phyloP scores from a whole-genome alignment of 1,140 invertebrate species.

The Bombus waltoni region DNA sequence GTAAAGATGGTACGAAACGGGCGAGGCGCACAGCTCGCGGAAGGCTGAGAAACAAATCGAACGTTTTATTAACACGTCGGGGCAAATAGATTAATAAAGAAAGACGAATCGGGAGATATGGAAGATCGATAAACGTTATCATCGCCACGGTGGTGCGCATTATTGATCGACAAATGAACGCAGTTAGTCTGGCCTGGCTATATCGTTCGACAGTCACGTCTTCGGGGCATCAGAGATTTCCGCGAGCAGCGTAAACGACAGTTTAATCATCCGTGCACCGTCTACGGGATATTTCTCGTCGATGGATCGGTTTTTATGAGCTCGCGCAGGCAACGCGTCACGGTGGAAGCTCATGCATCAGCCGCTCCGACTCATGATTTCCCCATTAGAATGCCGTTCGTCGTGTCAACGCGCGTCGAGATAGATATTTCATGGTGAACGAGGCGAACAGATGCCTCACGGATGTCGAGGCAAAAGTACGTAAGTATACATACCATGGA shows the following conservation, averaged over 20 bases:
- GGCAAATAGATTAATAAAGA: not conserved
- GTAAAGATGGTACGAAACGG: too few relatives aligned
- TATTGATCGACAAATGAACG: conserved; percentile 34
- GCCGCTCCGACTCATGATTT: conserved; percentile 67
- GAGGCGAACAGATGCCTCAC: conserved; percentile 51
- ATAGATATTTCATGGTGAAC: conserved; percentile 70
- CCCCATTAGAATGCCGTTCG: conserved; percentile 62
- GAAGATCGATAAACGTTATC: not conserved
- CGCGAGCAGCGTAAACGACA: conserved; percentile 57
- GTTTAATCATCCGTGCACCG: conserved; percentile 60
- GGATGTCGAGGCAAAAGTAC: conserved; percentile 13
- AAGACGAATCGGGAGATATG: too few relatives aligned
- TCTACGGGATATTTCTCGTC: conserved; percentile 44
- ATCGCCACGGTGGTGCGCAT: not conserved
- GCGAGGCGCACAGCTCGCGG: too few relatives aligned
- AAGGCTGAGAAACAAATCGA: not conserved
- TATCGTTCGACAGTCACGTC: conserved; percentile 17
- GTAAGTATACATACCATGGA: not conserved
- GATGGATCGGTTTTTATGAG: conserved; percentile 61
- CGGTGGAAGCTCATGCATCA: conserved; percentile 59
- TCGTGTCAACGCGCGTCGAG: conserved; percentile 51
- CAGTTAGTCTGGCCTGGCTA: not conserved
- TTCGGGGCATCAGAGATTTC: conserved; percentile 35
- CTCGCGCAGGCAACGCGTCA: conserved; percentile 24
- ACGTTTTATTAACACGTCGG: too few relatives aligned